Conservation (phyloP, 2,888 invertebrate species). For the Ptycholaimellus sp. region DNA sequence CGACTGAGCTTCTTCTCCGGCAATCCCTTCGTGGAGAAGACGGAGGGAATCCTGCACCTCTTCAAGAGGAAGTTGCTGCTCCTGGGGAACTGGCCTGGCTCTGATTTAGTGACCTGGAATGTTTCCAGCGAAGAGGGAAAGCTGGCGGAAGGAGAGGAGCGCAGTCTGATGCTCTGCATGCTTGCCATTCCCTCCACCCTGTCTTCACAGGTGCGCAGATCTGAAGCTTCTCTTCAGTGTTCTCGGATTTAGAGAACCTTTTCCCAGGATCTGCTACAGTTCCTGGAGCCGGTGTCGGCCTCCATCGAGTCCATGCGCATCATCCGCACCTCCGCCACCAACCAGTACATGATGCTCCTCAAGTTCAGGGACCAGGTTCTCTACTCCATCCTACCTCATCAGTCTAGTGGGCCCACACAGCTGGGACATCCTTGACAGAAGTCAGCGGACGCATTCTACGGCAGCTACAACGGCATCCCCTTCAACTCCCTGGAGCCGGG, state of each 20-base stretch:
- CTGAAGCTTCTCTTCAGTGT: no score
- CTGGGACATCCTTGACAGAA: no score
- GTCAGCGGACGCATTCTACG: conserved; percentile 69
- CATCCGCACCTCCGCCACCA: conserved; percentile 57
- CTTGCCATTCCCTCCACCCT: conserved; percentile 66
- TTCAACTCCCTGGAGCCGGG: conserved; percentile 81
- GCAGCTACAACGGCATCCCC: conserved; percentile 65
- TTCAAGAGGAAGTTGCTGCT: conserved; percentile 72
- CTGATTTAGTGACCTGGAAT: no score
- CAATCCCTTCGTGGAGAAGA: conserved; percentile 85
- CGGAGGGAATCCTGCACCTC: conserved; percentile 80
- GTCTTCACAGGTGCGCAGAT: no score
- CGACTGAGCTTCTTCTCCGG: conserved; percentile 47
- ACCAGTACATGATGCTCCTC: conserved; percentile 87
- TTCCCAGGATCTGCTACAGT: conserved; percentile 72
- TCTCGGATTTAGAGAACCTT: no score
- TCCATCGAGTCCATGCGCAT: conserved; percentile 73
- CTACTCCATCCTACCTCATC: no score
- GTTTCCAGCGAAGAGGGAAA: no score
- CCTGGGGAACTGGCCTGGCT: no score
- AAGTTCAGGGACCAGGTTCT: conserved; percentile 44
- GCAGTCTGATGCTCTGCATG: conserved; percentile 61
- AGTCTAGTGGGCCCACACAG: no score
- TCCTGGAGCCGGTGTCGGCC: conserved; percentile 59
- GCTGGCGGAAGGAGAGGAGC: conserved; percentile 22